Base-by-base conservation (phyloP, 2,888 invertebrate genomes). In the Barypeithes pellucidus region DNA sequence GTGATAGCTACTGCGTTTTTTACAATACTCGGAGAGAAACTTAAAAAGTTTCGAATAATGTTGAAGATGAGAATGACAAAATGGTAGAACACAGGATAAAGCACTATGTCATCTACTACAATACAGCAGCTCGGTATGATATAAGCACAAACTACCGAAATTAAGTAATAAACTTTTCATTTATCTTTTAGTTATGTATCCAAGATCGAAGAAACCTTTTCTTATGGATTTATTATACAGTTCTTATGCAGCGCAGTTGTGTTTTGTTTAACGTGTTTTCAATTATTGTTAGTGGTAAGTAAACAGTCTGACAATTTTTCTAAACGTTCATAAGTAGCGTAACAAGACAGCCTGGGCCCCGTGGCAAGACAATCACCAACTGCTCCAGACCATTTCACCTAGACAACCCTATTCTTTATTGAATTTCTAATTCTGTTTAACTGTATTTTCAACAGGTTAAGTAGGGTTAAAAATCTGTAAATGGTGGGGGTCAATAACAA, bases 241-340 rank as follows among this genome's bases (percentile, higher is more conserved):
- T 77, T 79, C 67, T 20, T 76, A 29, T 76, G 77, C 60, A 79
- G 77, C 43, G 78, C 76, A 22, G 22, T 77, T n/a, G 76, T 78
- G 5, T 77, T 79, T 18, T 79, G 78, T 45, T 45, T 78, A 12
- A 79, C 78, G n/a, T 77, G 77, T 47, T 79, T 79, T 60, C 78
- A 78, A 72, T 22, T 67, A 12, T 72, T 76, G 68, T 9, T 78
- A n/a, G 74, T 79, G 36, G 79, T 79, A 73, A 22, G 67, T 39
- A 2, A 39, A 33, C 8, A 4, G 8, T n/a, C n/a, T n/a, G n/a
- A n/a, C n/a, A n/a, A n/a, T n/a, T n/a, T n/a, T n/a, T n/a, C n/a
- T n/a, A n/a, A n/a, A n/a, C n/a, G n/a, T n/a, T n/a, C n/a, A n/a
- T n/a, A n/a, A n/a, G n/a, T n/a, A n/a, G n/a, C n/a, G n/a, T n/a